phyloP scores from a whole-genome alignment of 2,888 invertebrate species.

The Choristoneura rosaceana region DNA sequence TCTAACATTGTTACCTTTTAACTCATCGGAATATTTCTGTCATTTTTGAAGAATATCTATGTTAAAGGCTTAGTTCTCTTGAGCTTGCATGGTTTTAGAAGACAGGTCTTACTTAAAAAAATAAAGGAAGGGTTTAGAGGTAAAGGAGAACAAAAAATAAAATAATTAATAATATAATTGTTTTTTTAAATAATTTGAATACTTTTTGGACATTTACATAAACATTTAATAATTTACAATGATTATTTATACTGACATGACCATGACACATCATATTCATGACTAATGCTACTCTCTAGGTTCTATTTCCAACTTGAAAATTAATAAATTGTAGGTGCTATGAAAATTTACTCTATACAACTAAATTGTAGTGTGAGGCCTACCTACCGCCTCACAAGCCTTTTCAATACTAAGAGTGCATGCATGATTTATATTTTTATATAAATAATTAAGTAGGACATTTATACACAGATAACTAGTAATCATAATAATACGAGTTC shows the following conservation, averaged over 20 bases:
- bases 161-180: constrained; percentile 80
- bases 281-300: constrained; percentile 80
- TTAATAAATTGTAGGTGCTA: constrained; percentile 81
- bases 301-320: constrained; percentile 82
- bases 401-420: constrained; percentile 82
- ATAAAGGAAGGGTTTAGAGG: constrained; percentile 50
- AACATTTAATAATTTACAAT: constrained; percentile 86
- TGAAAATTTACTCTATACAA: constrained; percentile 80
- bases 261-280: constrained; percentile 83
- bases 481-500: constrained; percentile 68
- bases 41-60: not conserved
- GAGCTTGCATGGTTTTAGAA: not conserved
- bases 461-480: constrained; percentile 77
- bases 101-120: not conserved
- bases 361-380: constrained; percentile 76
- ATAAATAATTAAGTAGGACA: constrained; percentile 82
- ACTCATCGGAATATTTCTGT: not conserved
- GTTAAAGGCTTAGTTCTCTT: not conserved
- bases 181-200: constrained; percentile 85
- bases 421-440: constrained; percentile 81
- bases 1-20: not conserved
- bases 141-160: constrained; percentile 78
- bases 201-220: constrained; percentile 86
- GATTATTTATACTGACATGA: constrained; percentile 85
- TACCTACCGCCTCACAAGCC: constrained; percentile 81